A percentile compares a stretch with the other conserved stretches of the same genome.
phyloP scores from a whole-genome alignment of 2,888 invertebrate species.

The Frankliniella fusca region DNA sequence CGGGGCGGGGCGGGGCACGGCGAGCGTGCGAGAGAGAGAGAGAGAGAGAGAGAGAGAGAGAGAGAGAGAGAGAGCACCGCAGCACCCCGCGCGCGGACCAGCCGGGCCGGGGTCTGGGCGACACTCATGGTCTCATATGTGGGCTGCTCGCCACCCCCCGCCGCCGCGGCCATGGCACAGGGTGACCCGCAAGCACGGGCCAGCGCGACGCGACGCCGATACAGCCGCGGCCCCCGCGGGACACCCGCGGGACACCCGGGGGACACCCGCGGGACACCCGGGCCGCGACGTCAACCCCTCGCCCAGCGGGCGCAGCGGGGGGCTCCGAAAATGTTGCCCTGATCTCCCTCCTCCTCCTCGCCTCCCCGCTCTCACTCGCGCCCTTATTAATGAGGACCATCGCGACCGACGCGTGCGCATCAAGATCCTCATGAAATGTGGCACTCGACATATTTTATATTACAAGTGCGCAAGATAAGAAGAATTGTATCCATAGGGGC shows the following conservation, averaged over 20 bases:
- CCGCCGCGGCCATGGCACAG: neutral
- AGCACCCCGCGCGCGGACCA: neutral
- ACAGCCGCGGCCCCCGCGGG: neutral
- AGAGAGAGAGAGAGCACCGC: neutral
- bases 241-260: neutral
- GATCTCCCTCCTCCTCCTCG: neutral
- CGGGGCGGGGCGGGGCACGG: neutral
- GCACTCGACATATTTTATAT: no score
- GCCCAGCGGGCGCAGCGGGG: neutral
- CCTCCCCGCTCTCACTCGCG: neutral
- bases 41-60: conserved; percentile 1
- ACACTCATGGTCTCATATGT: conserved; percentile 21
- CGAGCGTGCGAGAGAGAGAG: neutral
- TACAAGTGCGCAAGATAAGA: no score
- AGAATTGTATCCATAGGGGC: no score
- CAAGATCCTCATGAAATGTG: no score
- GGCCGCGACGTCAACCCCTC: neutral
- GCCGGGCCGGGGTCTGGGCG: neutral
- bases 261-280: neutral
- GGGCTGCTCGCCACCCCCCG: neutral
- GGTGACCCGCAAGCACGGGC: neutral
- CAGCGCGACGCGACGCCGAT: neutral
- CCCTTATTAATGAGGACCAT: neutral
- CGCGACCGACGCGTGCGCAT: neutral
- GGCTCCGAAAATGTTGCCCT: conserved; percentile 6